phyloP scores from a whole-genome alignment of 2,797 vertebrate genomes.

The Enteromius paludinosus region DNA sequence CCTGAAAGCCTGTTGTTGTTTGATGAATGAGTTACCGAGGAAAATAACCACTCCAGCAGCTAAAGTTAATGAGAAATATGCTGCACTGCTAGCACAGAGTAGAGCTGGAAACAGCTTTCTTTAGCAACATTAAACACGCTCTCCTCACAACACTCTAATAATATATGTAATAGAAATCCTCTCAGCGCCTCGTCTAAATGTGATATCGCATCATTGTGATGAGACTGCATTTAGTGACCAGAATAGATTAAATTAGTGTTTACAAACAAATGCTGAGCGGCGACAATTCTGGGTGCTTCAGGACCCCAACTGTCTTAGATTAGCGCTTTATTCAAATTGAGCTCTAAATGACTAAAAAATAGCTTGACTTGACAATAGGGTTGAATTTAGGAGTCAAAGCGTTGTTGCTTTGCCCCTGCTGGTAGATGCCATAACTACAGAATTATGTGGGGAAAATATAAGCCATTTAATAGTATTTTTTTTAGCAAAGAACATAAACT shows the following conservation, averaged over 20 bases:
- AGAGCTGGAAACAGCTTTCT: slow-evolving; percentile 35
- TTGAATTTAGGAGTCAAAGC: neutral
- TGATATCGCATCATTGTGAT: slow-evolving; percentile 15
- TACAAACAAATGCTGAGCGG: neutral
- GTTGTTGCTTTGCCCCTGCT: neutral
- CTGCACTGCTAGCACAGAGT: slow-evolving; percentile 43
- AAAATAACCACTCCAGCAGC: slow-evolving; percentile 51
- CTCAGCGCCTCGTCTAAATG: neutral
- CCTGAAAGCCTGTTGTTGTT: slow-evolving; percentile 51
- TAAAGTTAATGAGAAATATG: slow-evolving; percentile 62
- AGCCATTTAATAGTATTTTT: neutral
- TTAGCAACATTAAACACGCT: slow-evolving; percentile 55
- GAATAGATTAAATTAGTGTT: slow-evolving; percentile 18
- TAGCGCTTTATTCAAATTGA: neutral
- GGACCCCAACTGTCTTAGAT: neutral
- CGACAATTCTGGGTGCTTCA: neutral
- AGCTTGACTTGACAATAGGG: neutral
- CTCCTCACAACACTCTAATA: slow-evolving; percentile 15
- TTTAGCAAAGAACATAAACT: neutral
- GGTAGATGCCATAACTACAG: neutral
- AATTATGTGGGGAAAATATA: neutral
- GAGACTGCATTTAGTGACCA: slow-evolving; percentile 26
- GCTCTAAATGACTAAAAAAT: neutral
- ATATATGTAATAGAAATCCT: slow-evolving; percentile 15
- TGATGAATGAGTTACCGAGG: slow-evolving; percentile 56